A percentile compares a stretch with the other conserved stretches of the same genome.
Conservation (phyloP, 2,888 invertebrate species). For the Nomada fabriciana region DNA sequence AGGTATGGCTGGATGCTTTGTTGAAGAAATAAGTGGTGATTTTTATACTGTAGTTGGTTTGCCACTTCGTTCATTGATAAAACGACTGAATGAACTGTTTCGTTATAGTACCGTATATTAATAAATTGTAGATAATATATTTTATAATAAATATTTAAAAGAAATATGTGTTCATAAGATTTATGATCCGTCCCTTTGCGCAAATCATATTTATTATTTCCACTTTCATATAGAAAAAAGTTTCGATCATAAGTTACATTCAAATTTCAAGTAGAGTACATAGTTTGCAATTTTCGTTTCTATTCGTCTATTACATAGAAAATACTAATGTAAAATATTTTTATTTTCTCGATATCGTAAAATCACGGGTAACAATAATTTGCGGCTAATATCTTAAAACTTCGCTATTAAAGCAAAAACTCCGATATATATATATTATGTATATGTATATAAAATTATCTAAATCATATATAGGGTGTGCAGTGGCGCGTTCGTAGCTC, state of each 20-base stretch:
- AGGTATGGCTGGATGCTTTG: slow-evolving; percentile 92
- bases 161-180: background rate
- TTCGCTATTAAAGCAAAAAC: background rate
- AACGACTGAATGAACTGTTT: slow-evolving; percentile 77
- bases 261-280: too few relatives aligned
- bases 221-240: background rate
- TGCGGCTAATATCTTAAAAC: too few relatives aligned
- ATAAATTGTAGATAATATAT: slow-evolving; percentile 7
- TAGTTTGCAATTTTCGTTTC: too few relatives aligned
- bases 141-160: slow-evolving; percentile 15
- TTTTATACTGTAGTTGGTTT: slow-evolving; percentile 96
- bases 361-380: too few relatives aligned
- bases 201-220: background rate
- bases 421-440: background rate
- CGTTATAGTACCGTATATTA: slow-evolving; percentile 20
- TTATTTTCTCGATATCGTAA: too few relatives aligned
- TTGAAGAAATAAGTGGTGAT: slow-evolving; percentile 93
- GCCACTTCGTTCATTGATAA: slow-evolving; percentile 87
- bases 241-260: background rate
- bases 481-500: slow-evolving; percentile 26
- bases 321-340: too few relatives aligned
- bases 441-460: background rate
- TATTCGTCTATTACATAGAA: too few relatives aligned
- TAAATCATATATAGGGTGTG: slow-evolving; percentile 7
- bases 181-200: background rate